Evolutionary conservation across 2,113 vertebrate species (phyloP), one percentile per base, ranked within the genome.

Genomic region (Nyctibius bracteatus): DNA sequence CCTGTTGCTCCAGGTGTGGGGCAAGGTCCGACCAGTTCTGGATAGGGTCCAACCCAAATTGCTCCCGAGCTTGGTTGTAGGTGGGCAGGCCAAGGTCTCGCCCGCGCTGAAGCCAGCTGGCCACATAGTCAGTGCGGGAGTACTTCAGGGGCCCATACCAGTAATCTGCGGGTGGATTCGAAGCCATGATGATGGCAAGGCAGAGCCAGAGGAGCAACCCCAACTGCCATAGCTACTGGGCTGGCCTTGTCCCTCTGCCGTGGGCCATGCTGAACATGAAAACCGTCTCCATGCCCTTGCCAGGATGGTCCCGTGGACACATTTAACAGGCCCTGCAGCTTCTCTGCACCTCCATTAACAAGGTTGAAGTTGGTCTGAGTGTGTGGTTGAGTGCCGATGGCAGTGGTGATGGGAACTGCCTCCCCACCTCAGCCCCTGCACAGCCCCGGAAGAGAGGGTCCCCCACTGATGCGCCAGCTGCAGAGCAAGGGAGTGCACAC

Each of bases 131-230:
- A 0, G 98, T 97, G 39, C 99, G 98, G 16, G 99, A 98, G 94
- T 98, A 99, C 66, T 96, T 98, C 63, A 99, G 74, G 3, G 99
- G 98, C 23, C 99, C 99, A 0, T 99, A 99, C 99, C 99, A 99
- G 96, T 98, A 99, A 97, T 99, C 99, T 99, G 90, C 46, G 41
- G 41, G 44, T 15, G 52, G 10, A 43, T 68, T 44, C 1, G 3
- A 66, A 51, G 41, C 35, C 1, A 1, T 35, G 24, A 16, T 39
- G 63, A 46, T 5, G 47, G 14, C n/a, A 52, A 58, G 39, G 28
- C 54, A 54, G 28, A 83, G 61, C 20, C 1, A 3, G 46, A 70
- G 30, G 8, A 73, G 41, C 59, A 75, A 39, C 10, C 21, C 11
- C 37, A 33, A 2, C 41, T 9, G 2, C 10, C 18, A 6, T 0